Evolutionary conservation across 2,113 vertebrate species (phyloP).

Genomic region (Bubo bubo): DNA sequence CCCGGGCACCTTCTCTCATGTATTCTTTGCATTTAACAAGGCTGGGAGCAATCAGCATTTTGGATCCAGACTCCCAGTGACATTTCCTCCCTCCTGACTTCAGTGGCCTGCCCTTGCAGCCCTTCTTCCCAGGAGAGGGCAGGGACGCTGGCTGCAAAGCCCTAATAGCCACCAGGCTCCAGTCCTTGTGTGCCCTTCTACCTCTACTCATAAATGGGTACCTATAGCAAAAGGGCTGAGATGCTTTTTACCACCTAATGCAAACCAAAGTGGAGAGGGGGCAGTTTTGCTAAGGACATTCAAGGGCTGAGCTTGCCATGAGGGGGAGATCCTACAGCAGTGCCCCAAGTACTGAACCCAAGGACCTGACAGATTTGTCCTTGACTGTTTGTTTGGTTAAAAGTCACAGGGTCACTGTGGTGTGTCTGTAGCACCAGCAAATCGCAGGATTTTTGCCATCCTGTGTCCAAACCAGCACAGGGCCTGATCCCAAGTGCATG

Average conservation of each 20-base stretch:
- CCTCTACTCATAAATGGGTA: not conserved
- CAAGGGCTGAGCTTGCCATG: not conserved
- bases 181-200: too few relatives aligned
- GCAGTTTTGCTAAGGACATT: not conserved
- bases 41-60: not conserved
- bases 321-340: not conserved
- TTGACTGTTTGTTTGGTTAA: not conserved
- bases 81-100: too few relatives aligned
- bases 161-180: not conserved
- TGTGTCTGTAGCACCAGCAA: fast-evolving
- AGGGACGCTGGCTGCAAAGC: not conserved
- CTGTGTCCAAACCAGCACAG: not conserved
- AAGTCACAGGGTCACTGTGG: not conserved
- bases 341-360: fast-evolving
- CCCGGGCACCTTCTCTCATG: not conserved
- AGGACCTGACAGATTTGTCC: not conserved
- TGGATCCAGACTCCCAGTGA: not conserved
- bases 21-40: not conserved
- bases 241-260: too few relatives aligned
- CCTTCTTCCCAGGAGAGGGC: not conserved
- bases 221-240: not conserved
- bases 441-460: not conserved
- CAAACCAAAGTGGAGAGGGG: not conserved
- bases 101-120: not conserved
- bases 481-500: not conserved